A percentile compares a stretch with the other conserved stretches of the same genome.
phyloP scores from a whole-genome alignment of 2,797 vertebrate species.

The Anguilla obscura region DNA sequence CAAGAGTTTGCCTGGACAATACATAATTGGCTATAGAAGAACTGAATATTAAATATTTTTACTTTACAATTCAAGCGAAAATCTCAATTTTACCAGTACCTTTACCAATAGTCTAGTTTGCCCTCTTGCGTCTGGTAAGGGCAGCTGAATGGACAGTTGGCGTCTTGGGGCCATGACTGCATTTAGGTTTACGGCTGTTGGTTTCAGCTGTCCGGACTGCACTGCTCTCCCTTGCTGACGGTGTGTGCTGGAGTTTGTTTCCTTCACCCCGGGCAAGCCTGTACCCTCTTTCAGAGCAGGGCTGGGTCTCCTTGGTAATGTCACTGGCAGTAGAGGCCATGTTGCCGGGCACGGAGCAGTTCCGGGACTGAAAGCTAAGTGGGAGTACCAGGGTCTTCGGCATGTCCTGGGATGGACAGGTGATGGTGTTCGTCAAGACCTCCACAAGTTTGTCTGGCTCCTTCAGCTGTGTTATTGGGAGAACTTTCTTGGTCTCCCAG shows the following conservation, averaged over 20 bases:
- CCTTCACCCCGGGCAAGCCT: not conserved
- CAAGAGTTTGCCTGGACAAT: not conserved
- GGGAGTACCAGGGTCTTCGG: slow-evolving; percentile 16
- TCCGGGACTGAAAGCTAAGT: not conserved
- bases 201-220: not conserved
- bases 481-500: slow-evolving; percentile 11
- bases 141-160: slow-evolving; percentile 12
- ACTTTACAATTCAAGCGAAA: not conserved
- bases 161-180: not conserved
- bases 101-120: slow-evolving; percentile 16
- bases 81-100: not conserved
- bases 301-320: not conserved
- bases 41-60: not conserved
- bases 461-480: not conserved
- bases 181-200: not conserved
- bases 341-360: not conserved
- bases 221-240: not conserved
- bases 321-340: not conserved
- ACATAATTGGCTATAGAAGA: not conserved
- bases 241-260: slow-evolving; percentile 31
- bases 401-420: not conserved
- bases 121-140: slow-evolving; percentile 27
- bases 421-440: slow-evolving; percentile 26
- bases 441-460: not conserved
- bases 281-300: slow-evolving; percentile 1